Evolutionary conservation across 2,113 vertebrate species (phyloP).

Genomic region (Copsychus sechellarum): DNA sequence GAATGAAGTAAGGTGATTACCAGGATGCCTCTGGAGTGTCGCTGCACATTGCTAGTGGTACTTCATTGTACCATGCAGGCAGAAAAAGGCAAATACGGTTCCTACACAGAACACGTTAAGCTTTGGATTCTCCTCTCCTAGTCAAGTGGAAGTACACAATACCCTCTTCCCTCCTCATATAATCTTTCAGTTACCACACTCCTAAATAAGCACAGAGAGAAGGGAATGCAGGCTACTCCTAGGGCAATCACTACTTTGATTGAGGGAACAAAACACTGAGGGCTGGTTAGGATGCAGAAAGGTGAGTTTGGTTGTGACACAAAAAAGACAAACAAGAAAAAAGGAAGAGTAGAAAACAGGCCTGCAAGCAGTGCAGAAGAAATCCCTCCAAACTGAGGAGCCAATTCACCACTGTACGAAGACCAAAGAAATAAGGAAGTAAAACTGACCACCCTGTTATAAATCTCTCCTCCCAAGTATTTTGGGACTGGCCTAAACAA

Average conservation of each 20-base stretch:
- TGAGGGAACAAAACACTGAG: accelerated
- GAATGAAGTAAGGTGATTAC: background rate
- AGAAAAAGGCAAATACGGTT: background rate
- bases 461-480: background rate
- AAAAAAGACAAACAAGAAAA: background rate
- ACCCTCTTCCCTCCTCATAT: background rate
- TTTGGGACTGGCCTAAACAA: constrained; percentile 30
- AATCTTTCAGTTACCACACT: background rate
- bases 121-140: background rate
- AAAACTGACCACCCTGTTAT: background rate
- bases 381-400: background rate
- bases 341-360: background rate
- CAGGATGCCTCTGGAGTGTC: background rate
- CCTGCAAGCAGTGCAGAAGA: background rate
- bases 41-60: accelerated
- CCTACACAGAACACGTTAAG: background rate
- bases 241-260: background rate
- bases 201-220: background rate
- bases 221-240: background rate
- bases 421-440: background rate
- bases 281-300: background rate
- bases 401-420: background rate
- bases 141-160: background rate
- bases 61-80: background rate
- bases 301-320: background rate